Base-by-base conservation (phyloP, 2,888 invertebrate species). In the Acrocyrtus sp. region DNA sequence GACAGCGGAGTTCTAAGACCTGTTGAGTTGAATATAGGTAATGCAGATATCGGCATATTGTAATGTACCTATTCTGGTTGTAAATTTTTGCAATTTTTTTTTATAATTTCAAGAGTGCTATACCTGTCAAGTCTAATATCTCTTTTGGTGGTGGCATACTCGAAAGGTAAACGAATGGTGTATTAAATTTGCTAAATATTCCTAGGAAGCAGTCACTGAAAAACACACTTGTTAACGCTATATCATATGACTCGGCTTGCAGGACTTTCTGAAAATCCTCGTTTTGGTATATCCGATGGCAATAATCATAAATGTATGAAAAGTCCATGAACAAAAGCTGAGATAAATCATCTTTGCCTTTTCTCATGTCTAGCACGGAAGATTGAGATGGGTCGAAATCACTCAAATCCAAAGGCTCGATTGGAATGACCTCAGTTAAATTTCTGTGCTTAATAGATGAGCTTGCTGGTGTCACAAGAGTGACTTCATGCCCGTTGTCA, bases 161-260 rank as follows among this genome's bases (percentile, higher is more conserved):
- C 0, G 61, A 50, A 10, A 77, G 1, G 10, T n/a, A 22, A 19
- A 82, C 78, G 51, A 81, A 74, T 15, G 82, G 82, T 5, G 79
- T 81, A 22, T 85, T 83, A 74, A 86, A 86, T 80, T 87, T 87
- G 69, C 87, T 83, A 0, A 87, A 85, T 10, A 88, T 78, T 8
- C 85, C 87, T 56, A 72, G 82, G 1, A 85, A 80, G 8, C 86
- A 86, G 77, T 88, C 88, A 78, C 85, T 86, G 22, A 86, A 80
- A 78, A 87, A 86, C 47, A 85, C 82, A 77, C 87, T 87, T 1
- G 86, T 83, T 6, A 88, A 84, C 1, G 88, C 84, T 10, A 87
- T 79, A 76, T 88, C 87, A 63, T 86, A 84, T n/a, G 82, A 80
- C 51, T 85, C 83, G 0, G 51, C 62, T 51, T 80, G 66, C 12